Percentiles rank a stretch among this genome's conserved stretches.
Conservation (phyloP, 2,888 invertebrate genomes). For the Philonicus albiceps region DNA sequence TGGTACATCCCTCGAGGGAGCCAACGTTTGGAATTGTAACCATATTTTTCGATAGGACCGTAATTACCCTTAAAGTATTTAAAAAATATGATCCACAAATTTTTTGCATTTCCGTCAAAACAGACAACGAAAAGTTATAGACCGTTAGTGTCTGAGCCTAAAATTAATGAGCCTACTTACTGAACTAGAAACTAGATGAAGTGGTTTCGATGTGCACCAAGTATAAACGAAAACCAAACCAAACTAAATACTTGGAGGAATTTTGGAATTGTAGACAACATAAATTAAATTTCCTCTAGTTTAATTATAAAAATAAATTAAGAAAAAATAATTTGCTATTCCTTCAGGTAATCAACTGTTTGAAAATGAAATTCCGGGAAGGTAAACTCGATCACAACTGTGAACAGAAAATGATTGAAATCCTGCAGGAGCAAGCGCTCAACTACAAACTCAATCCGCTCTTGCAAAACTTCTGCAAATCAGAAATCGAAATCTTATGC, state of each 20-base stretch:
- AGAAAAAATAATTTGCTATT: neutral
- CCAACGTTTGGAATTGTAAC: slow-evolving; percentile 54
- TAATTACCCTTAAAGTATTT: neutral
- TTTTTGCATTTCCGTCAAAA: neutral
- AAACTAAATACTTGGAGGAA: too few relatives aligned
- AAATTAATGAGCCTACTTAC: neutral
- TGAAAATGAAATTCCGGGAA: slow-evolving; percentile 81
- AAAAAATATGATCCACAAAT: neutral
- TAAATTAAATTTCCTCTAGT: too few relatives aligned
- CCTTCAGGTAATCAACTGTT: slow-evolving; percentile 72
- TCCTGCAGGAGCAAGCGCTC: slow-evolving; percentile 86
- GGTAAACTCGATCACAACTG: slow-evolving; percentile 78
- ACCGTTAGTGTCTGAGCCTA: neutral
- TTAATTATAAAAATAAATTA: neutral
- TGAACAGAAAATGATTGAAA: slow-evolving; percentile 80
- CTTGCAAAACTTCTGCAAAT: slow-evolving; percentile 81
- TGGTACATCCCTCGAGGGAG: slow-evolving; percentile 54
- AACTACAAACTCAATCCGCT: slow-evolving; percentile 92
- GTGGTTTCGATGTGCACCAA: neutral
- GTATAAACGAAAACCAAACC: too few relatives aligned
- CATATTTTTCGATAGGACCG: neutral
- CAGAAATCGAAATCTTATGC: slow-evolving; percentile 75
- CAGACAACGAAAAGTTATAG: neutral
- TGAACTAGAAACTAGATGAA: neutral
- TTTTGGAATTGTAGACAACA: too few relatives aligned